phyloP scores from a whole-genome alignment of 2,113 vertebrate species.

The Chlamydotis undulata region DNA sequence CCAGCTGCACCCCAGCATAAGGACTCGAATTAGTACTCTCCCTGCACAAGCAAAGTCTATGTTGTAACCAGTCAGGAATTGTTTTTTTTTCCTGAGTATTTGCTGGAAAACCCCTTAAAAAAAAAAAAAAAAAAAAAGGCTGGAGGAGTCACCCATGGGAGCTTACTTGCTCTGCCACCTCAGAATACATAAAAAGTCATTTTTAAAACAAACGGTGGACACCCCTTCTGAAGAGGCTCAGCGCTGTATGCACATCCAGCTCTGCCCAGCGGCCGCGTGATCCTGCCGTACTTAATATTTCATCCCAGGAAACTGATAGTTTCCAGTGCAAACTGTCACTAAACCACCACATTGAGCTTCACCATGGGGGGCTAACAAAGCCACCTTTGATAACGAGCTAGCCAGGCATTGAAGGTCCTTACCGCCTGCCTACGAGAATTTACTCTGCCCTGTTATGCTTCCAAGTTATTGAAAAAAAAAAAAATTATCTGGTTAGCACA shows the following conservation, averaged over 20 bases:
- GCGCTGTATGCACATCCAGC: background rate
- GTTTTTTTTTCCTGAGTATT: background rate
- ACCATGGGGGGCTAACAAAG: background rate
- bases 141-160: background rate
- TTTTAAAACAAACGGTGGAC: background rate
- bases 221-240: accelerated
- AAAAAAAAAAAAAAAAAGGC: too few relatives aligned
- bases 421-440: background rate
- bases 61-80: background rate
- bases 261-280: accelerated
- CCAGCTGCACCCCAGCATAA: background rate
- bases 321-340: background rate
- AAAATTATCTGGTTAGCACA: background rate
- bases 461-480: background rate
- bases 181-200: background rate
- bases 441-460: background rate
- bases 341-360: background rate
- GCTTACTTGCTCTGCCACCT: background rate
- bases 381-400: background rate
- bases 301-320: background rate
- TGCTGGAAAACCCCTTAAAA: background rate
- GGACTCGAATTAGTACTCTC: too few relatives aligned
- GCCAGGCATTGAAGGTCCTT: too few relatives aligned
- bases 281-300: background rate
- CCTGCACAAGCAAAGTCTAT: accelerated